Evolutionary conservation across 53 echinoderm and acorn worm species (phyloP).

Genomic region (Mesocentrotus franciscanus): DNA sequence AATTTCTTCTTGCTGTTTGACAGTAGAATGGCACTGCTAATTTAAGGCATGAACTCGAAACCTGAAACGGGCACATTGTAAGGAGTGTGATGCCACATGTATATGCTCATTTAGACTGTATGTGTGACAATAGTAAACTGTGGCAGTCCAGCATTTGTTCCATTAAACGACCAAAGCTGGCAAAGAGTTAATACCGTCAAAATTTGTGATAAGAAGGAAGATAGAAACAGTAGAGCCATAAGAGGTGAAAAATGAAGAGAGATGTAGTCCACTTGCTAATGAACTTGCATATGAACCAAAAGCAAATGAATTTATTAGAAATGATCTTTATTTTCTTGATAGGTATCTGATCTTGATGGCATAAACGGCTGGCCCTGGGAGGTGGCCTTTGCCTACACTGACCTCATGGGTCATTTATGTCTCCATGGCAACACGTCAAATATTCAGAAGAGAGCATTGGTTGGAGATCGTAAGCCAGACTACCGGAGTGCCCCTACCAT

Average conservation of each 20-base stretch:
- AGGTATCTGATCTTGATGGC: conserved; percentile 82
- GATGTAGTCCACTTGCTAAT: background rate
- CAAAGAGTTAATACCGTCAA: no score
- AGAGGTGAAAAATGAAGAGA: background rate
- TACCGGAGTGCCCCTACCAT: conserved; percentile 66
- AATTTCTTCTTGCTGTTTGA: background rate
- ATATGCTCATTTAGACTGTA: no score
- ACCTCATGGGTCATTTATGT: conserved; percentile 83
- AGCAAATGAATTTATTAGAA: background rate
- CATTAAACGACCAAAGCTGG: no score
- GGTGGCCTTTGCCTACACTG: conserved; percentile 89
- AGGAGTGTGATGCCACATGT: no score
- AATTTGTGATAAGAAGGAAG: no score
- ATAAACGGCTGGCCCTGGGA: conserved; percentile 97
- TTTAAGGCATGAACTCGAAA: background rate
- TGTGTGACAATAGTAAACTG: no score
- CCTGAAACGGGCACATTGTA: no score
- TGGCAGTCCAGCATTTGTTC: no score
- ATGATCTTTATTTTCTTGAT: background rate
- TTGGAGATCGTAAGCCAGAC: conserved; percentile 81
- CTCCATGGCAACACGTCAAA: conserved; percentile 89
- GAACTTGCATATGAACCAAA: background rate
- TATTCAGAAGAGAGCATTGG: conserved; percentile 87
- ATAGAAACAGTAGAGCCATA: no score
- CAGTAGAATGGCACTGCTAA: background rate